phyloP scores from a whole-genome alignment of 2,113 vertebrate species.

The Aleadryas rufinucha region DNA sequence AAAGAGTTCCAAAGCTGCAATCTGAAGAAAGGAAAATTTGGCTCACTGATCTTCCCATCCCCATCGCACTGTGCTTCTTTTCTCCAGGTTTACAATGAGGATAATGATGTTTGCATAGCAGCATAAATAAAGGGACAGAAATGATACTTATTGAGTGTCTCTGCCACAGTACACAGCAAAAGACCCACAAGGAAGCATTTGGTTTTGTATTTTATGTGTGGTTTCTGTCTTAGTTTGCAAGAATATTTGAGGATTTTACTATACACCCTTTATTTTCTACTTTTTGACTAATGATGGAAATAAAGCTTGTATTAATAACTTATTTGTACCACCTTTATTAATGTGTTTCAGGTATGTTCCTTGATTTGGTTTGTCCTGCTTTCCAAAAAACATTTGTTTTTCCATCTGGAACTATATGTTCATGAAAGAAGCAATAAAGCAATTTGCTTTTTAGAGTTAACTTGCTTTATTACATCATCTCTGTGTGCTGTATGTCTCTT shows the following conservation, averaged over 20 bases:
- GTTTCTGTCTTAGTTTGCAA: not conserved
- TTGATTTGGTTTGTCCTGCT: not conserved
- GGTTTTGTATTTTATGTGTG: not conserved
- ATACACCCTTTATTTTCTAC: not conserved
- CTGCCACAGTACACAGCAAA: not conserved
- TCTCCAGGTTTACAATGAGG: not conserved
- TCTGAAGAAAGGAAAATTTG: not conserved
- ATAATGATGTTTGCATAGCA: not conserved
- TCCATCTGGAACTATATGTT: not conserved
- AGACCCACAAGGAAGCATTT: not conserved
- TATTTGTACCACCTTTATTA: not conserved
- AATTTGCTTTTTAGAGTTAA: not conserved
- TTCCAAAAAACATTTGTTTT: not conserved
- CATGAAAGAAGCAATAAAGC: not conserved
- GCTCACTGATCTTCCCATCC: not conserved
- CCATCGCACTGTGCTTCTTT: not conserved
- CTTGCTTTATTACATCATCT: not conserved
- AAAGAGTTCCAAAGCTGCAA: not conserved
- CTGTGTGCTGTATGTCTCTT: not conserved
- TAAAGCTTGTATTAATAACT: not conserved
- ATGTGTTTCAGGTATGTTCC: not conserved
- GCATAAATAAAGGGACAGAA: constrained; percentile 4
- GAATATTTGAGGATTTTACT: not conserved
- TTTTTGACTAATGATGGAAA: not conserved
- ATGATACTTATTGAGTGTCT: not conserved